A percentile compares a stretch with the other conserved stretches of the same genome.
phyloP scores from a whole-genome alignment of 1,140 invertebrate species.

The Zaprionus kolodkinae region DNA sequence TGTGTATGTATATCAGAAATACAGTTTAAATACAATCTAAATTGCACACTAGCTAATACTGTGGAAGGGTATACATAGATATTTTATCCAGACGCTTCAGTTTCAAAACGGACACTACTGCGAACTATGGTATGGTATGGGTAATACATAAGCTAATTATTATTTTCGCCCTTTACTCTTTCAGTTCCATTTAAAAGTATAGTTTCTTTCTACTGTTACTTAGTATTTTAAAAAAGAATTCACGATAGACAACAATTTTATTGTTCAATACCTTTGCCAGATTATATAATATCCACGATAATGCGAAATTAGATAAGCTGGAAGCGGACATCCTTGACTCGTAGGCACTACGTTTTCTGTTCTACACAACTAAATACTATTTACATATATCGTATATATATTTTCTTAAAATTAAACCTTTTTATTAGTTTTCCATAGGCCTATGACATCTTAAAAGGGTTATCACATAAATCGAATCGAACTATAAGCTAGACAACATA shows the following conservation, averaged over 20 bases:
- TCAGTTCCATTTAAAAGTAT: not conserved
- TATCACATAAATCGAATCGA: constrained; percentile 43
- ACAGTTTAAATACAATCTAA: constrained; percentile 32
- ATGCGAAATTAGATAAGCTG: constrained; percentile 28
- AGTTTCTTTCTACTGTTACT: not conserved
- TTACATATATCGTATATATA: not conserved
- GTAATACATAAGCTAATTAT: not conserved
- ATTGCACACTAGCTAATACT: constrained; percentile 56
- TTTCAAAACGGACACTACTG: not conserved
- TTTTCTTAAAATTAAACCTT: not conserved
- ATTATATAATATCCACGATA: not conserved
- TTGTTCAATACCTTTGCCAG: constrained; percentile 8
- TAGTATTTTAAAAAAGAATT: not conserved
- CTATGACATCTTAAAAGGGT: constrained; percentile 25
- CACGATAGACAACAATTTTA: constrained; percentile 18
- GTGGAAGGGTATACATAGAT: constrained; percentile 31
- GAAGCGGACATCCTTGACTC: constrained; percentile 46
- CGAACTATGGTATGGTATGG: not conserved
- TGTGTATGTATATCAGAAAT: not conserved
- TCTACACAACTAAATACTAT: constrained; percentile 7
- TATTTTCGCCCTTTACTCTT: not conserved
- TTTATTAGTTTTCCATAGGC: constrained; percentile 2
- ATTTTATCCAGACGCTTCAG: constrained; percentile 16
- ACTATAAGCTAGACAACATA: not conserved
- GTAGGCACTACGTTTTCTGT: constrained; percentile 36